phyloP scores from a whole-genome alignment of 2,113 vertebrate genomes.

The Puntigrus tetrazona region DNA sequence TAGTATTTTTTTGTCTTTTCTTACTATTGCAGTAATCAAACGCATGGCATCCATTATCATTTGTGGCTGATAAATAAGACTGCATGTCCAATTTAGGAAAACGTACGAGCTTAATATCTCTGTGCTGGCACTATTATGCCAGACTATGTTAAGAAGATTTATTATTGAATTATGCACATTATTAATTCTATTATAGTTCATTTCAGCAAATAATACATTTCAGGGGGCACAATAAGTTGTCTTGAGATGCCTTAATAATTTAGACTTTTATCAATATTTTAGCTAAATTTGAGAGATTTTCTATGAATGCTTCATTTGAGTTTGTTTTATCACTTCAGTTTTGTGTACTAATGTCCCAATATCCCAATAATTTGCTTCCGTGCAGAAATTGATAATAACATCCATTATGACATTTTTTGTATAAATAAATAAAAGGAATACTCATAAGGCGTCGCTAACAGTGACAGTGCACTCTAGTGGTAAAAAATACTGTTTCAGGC shows the following conservation, averaged over 20 bases:
- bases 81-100: not conserved
- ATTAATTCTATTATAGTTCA: not conserved
- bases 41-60: not conserved
- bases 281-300: not conserved
- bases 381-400: not conserved
- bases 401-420: not conserved
- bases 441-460: not conserved
- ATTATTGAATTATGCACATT: not conserved
- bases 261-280: not conserved
- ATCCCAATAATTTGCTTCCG: not conserved
- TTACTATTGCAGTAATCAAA: slow-evolving; percentile 30
- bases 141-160: not conserved
- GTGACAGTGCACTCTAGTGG: not conserved
- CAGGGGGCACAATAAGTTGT: not conserved
- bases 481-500: not conserved
- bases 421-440: not conserved
- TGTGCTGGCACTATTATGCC: not conserved
- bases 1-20: not conserved
- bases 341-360: not conserved
- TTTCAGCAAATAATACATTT: not conserved
- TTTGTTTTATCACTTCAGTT: not conserved
- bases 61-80: not conserved
- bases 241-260: not conserved
- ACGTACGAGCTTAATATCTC: not conserved
- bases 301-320: not conserved